Conservation (phyloP, 1,140 invertebrate species). For the Drosophila seguyi region DNA sequence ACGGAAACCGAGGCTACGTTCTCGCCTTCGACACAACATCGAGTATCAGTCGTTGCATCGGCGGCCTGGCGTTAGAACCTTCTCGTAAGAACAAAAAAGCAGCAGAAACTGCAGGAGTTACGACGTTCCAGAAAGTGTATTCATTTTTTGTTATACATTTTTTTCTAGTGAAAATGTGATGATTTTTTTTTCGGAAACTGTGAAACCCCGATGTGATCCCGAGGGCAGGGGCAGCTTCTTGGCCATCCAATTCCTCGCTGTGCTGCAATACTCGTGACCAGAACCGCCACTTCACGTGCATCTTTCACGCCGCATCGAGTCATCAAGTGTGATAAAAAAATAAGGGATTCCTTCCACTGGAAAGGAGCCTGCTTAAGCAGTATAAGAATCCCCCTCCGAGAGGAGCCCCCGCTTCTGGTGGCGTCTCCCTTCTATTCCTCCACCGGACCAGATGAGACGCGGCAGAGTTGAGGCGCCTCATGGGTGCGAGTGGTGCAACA, state of each 20-base stretch:
- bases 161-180: constrained; percentile 16
- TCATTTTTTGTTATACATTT: neutral
- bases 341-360: neutral
- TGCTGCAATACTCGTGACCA: constrained; percentile 10
- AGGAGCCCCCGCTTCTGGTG: constrained; percentile 7
- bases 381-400: constrained; percentile 8
- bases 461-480: neutral
- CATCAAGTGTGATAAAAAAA: constrained; percentile 12
- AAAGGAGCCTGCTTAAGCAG: neutral
- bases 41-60: constrained; percentile 16
- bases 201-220: constrained; percentile 16
- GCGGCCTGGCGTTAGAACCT: constrained; percentile 29
- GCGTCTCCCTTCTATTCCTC: neutral
- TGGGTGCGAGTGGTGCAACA: constrained; percentile 26
- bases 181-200: constrained; percentile 4
- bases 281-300: constrained; percentile 12
- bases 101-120: neutral
- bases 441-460: neutral
- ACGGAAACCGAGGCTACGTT: constrained; percentile 27
- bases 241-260: neutral
- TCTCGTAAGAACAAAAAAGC: constrained; percentile 4
- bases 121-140: constrained; percentile 16
- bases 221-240: constrained; percentile 13
- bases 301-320: constrained; percentile 11
- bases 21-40: neutral